These are phyloP conservation scores for Sminthopsis crassicaudata DNA, from an alignment of 2,113 vertebrate species.

Conservation along the genomic window DNA sequence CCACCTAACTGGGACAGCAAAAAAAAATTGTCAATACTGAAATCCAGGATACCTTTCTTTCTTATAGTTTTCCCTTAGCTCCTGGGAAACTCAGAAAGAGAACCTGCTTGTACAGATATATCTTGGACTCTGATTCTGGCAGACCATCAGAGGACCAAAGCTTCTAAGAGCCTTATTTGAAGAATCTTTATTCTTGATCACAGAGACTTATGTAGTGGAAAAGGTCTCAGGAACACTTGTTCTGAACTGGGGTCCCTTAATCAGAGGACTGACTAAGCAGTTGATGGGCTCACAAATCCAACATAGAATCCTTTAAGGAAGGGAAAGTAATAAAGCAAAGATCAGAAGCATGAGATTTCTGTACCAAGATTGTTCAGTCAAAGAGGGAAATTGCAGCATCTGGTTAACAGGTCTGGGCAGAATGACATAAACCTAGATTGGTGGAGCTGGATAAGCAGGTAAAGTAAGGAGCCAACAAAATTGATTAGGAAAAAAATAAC, in stretches of 20 bases:
- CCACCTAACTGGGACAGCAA: neutral
- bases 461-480: neutral
- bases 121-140: slow-evolving; percentile 76
- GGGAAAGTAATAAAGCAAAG: neutral
- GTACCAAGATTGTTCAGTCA: neutral
- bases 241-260: neutral
- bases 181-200: slow-evolving; percentile 80
- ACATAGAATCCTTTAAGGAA: neutral
- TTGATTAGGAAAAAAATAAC: neutral
- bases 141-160: slow-evolving; percentile 76
- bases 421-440: neutral
- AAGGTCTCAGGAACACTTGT: neutral
- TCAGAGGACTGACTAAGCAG: neutral
- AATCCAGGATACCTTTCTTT: slow-evolving; percentile 29
- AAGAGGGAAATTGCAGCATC: neutral
- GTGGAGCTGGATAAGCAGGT: neutral
- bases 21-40: slow-evolving; percentile 5
- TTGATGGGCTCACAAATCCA: neutral
- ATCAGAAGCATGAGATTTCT: neutral
- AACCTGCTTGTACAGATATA: slow-evolving; percentile 69
- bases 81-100: slow-evolving; percentile 74
- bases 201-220: slow-evolving; percentile 78
- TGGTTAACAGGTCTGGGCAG: neutral
- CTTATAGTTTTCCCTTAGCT: slow-evolving; percentile 69
- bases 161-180: slow-evolving; percentile 77